These are phyloP conservation scores for Lonchura striata DNA, from an alignment of 2,113 vertebrate genomes.

Conservation along the genomic window DNA sequence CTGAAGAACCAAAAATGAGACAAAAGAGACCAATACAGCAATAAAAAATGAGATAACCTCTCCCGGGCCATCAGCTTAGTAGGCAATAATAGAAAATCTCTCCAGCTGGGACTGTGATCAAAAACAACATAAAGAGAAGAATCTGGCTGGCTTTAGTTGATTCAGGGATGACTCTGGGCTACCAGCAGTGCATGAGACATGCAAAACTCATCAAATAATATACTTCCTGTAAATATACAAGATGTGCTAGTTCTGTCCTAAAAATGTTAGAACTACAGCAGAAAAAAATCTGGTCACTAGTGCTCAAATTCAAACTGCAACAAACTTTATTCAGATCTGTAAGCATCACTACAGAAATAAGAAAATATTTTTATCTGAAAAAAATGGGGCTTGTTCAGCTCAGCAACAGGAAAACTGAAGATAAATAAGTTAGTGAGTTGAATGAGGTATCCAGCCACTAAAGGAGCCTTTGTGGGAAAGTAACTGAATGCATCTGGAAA, in stretches of 20 bases:
- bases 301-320: not conserved
- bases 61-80: not conserved
- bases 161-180: not conserved
- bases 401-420: not conserved
- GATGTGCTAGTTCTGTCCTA: not conserved
- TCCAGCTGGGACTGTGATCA: not conserved
- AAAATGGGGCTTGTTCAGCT: not conserved
- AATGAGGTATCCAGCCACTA: not conserved
- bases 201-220: not conserved
- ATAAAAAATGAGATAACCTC: not conserved
- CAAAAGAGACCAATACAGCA: not conserved
- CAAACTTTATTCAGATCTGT: not conserved
- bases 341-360: not conserved
- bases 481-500: not conserved
- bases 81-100: not conserved
- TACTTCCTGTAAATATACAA: not conserved
- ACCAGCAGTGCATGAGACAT: not conserved
- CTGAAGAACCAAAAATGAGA: not conserved
- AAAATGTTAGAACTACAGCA: not conserved
- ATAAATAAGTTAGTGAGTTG: not conserved
- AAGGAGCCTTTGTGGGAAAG: not conserved
- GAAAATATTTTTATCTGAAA: not conserved
- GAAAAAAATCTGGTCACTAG: not conserved
- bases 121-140: not conserved
- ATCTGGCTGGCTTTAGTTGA: not conserved